Base-by-base conservation (phyloP, 2,113 vertebrate genomes). In the Jaculus jaculus region DNA sequence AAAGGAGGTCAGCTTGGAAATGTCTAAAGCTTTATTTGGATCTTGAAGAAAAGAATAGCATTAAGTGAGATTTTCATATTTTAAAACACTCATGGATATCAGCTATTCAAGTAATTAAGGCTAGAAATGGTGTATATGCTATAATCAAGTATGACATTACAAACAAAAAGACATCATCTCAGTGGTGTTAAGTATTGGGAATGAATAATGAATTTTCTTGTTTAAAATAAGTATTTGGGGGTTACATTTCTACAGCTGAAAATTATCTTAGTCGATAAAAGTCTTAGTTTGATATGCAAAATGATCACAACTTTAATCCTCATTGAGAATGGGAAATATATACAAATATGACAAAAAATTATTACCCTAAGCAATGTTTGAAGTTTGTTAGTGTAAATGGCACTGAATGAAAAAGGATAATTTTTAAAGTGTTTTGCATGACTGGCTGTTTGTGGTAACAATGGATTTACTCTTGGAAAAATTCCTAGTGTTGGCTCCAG, bases 111-210 rank as follows among this genome's bases (percentile, higher is more conserved):
- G 89, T 34, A 85, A 79, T 23, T 66, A 91, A 87, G 47, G 24
- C 11, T 72, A 74, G 51, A 65, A 78, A 72, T 84, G 58, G 74
- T 87, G 47, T 65, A 39, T 84, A 90, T 93, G 34, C 18, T 12
- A 24, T 72, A 80, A 83, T 42, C 84, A 85, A 83, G 11, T 15
- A 30, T 73, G 23, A 60, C 8, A 80, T 89, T 28, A 61, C 61
- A 94, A 90, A 88, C 51, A 28, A 69, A 93, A 86, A 95, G 85
- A 90, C 79, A 60, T 15, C 6, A 60, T 91, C 13, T 75, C 37
- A 84, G 17, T 85, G 23, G 10, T 83, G 92, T 71, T 66, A 82
- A 71, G 15, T 32, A 79, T 32, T n/a, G 85, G 32, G 78, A 95
- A 91, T 66, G 13, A 23, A 15, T 74, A 34, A 42, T 37, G 6